Percentiles rank a stretch among this genome's conserved stretches.
Conservation (phyloP, 2,113 vertebrate genomes). For the Platysteira castanea region DNA sequence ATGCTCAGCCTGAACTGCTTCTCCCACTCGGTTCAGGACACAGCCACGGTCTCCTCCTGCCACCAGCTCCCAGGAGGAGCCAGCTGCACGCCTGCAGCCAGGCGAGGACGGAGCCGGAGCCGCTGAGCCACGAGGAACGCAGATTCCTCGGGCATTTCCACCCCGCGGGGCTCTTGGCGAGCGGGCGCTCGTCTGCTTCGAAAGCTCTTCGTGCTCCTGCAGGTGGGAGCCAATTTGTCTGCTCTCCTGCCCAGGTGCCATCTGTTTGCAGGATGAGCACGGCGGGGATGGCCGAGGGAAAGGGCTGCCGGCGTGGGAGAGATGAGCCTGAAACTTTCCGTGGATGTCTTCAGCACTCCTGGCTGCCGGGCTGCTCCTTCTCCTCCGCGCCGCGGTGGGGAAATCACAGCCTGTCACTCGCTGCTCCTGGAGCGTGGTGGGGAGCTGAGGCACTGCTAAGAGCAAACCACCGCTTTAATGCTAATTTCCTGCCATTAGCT, state of each 20-base stretch:
- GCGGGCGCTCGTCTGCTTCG: neutral
- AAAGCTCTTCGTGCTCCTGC: neutral
- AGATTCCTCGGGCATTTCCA: neutral
- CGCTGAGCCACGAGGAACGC: neutral
- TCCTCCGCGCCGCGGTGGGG: slow-evolving; percentile 8
- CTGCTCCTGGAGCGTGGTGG: slow-evolving; percentile 37
- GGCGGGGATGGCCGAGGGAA: neutral
- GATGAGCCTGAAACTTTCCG: neutral
- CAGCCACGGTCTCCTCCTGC: neutral
- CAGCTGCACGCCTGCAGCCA: neutral
- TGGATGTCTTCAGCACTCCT: neutral
- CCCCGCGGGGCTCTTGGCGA: neutral
- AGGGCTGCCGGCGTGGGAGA: neutral
- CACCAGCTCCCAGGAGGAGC: neutral
- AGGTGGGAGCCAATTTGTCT: slow-evolving; percentile 48
- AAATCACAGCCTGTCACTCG: slow-evolving; percentile 66
- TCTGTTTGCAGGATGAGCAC: neutral
- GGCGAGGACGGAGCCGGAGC: neutral
- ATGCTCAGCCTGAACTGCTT: neutral
- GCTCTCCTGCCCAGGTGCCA: slow-evolving; percentile 54
- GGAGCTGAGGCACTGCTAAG: slow-evolving; percentile 56
- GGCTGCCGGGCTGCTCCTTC: neutral
- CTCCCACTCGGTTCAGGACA: neutral
- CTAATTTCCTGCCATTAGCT: slow-evolving; percentile 55
- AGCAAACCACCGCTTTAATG: slow-evolving; percentile 59